Evolutionary conservation across 1,140 invertebrate species (phyloP).

Genomic region (Heliconius nattereri): DNA sequence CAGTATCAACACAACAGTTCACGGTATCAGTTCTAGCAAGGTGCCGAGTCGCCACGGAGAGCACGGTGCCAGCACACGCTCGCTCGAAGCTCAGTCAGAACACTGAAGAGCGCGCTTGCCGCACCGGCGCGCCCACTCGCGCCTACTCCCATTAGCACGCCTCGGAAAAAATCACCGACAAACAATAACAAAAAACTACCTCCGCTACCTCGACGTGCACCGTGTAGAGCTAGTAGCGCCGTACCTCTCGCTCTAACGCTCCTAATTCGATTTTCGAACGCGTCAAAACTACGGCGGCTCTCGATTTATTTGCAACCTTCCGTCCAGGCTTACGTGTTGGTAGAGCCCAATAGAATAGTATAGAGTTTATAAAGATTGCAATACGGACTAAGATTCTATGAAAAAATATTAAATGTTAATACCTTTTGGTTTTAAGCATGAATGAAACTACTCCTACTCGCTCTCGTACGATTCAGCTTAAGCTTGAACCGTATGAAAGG

Average conservation of each 20-base stretch:
- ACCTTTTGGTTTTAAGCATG: conserved; percentile 41
- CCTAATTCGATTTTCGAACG: conserved; percentile 80
- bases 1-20: conserved; percentile 58
- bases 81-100: conserved; percentile 78
- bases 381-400: conserved; percentile 44
- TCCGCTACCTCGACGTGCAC: conserved; percentile 64
- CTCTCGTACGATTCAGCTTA: conserved; percentile 77
- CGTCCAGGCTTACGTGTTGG: conserved; percentile 58
- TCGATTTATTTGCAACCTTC: conserved; percentile 76
- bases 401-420: conserved; percentile 34
- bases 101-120: conserved; percentile 80
- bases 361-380: conserved; percentile 21
- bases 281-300: conserved; percentile 75
- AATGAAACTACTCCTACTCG: conserved; percentile 78
- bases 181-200: conserved; percentile 79
- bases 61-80: conserved; percentile 68
- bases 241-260: conserved; percentile 78
- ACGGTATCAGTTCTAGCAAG: conserved; percentile 46
- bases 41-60: conserved; percentile 48
- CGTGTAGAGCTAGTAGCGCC: conserved; percentile 19
- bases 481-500: conserved; percentile 78
- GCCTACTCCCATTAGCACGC: conserved; percentile 80
- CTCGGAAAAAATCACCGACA: conserved; percentile 77
- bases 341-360: conserved; percentile 29
- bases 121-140: conserved; percentile 75